phyloP scores from a whole-genome alignment of 2,797 vertebrate genomes.

The Tarsius wallacei region DNA sequence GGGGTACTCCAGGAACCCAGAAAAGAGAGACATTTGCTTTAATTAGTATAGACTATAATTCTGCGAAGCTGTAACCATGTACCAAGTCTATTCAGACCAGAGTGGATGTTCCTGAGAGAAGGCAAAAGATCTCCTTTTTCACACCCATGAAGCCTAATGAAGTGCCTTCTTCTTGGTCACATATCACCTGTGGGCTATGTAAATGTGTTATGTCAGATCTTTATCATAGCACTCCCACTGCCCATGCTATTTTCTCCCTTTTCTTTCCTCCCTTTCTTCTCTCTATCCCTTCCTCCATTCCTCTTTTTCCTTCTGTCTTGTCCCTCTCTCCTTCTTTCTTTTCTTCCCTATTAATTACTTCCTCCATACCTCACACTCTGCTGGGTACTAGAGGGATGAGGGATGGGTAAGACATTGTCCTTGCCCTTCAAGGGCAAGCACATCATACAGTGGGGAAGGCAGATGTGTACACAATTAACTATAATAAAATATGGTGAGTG shows the following conservation, averaged over 20 bases:
- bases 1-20: no score
- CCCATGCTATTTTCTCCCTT: neutral
- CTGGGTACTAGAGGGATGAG: constrained; percentile 72
- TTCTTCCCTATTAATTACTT: constrained; percentile 60
- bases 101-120: neutral
- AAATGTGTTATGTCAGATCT: neutral
- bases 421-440: constrained; percentile 79
- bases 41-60: neutral
- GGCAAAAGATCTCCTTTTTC: neutral
- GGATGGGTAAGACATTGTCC: constrained; percentile 66
- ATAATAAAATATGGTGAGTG: constrained; percentile 74
- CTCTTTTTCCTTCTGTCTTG: neutral
- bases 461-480: constrained; percentile 81
- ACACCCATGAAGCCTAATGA: neutral
- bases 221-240: neutral
- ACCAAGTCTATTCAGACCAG: neutral
- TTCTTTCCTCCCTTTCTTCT: neutral
- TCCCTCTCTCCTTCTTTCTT: neutral
- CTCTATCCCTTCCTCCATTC: neutral
- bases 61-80: neutral
- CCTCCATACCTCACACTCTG: constrained; percentile 65
- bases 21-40: neutral
- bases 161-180: neutral
- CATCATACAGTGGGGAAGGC: constrained; percentile 65
- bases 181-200: neutral